Conservation (phyloP, 2,797 vertebrate species). For the Australoheros facetus region DNA sequence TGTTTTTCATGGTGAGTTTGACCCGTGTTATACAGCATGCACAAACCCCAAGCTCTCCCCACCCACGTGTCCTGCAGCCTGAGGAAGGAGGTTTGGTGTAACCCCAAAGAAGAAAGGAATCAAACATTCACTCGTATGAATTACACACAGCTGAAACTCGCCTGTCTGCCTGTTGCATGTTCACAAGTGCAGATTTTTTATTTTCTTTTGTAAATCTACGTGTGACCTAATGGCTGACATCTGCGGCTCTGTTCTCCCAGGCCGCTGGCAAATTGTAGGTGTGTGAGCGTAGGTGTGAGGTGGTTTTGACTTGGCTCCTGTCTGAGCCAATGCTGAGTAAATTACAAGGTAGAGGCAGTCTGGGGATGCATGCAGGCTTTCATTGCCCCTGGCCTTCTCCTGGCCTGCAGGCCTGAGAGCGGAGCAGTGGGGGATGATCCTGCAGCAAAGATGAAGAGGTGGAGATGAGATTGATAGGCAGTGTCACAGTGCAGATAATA, state of each 20-base stretch:
- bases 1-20: neutral
- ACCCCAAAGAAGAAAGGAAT: neutral
- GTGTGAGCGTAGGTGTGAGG: conserved; percentile 54
- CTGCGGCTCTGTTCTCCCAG: conserved; percentile 66
- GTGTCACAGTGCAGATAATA: conserved; percentile 31
- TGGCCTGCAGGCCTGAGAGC: conserved; percentile 51
- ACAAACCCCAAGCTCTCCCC: neutral
- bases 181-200: neutral
- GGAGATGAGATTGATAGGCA: conserved; percentile 41
- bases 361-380: conserved; percentile 52
- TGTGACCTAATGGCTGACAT: conserved; percentile 56
- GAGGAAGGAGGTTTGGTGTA: neutral
- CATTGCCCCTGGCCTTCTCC: conserved; percentile 34
- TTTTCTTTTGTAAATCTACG: neutral
- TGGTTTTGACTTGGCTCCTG: conserved; percentile 61
- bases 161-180: neutral
- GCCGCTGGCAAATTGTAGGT: conserved; percentile 67
- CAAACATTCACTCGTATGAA: neutral
- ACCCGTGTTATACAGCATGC: neutral
- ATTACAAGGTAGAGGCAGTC: conserved; percentile 72
- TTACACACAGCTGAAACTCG: neutral
- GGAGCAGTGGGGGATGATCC: conserved; percentile 27
- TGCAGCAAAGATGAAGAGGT: conserved; percentile 38
- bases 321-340: conserved; percentile 65
- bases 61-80: neutral